Percentiles rank a stretch among this genome's conserved stretches.
phyloP scores from a whole-genome alignment of 2,797 vertebrate species.

The Hozukius guyotensis region DNA sequence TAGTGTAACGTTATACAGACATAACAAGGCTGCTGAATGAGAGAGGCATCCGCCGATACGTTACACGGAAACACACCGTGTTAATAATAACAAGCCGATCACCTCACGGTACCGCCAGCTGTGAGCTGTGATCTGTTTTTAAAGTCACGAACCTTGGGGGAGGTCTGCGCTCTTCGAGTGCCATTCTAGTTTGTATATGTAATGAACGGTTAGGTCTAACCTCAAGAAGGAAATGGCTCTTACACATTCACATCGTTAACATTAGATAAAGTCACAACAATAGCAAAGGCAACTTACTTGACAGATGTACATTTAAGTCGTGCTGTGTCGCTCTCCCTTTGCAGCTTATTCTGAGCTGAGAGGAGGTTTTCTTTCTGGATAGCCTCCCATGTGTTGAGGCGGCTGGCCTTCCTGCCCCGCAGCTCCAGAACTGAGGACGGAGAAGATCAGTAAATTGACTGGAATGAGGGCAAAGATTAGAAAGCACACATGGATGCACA shows the following conservation, averaged over 20 bases:
- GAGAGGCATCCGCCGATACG: too few relatives aligned
- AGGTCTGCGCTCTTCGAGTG: too few relatives aligned
- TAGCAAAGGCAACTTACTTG: constrained; percentile 77
- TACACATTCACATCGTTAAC: not conserved
- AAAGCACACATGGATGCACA: not conserved
- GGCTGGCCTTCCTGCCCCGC: constrained; percentile 66
- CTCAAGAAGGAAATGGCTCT: not conserved
- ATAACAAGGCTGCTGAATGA: too few relatives aligned
- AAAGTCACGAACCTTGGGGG: too few relatives aligned
- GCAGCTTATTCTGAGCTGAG: constrained; percentile 76
- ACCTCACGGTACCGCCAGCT: too few relatives aligned
- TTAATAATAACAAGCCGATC: too few relatives aligned
- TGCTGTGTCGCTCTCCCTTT: constrained; percentile 84
- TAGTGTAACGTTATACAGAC: too few relatives aligned
- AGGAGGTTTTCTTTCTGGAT: constrained; percentile 89
- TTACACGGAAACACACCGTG: too few relatives aligned
- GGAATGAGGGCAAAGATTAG: not conserved
- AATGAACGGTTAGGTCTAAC: not conserved
- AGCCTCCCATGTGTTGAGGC: constrained; percentile 87
- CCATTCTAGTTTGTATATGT: not conserved
- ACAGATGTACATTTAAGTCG: constrained; percentile 84
- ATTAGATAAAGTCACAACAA: not conserved
- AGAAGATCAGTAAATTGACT: not conserved
- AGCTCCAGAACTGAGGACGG: constrained; percentile 77
- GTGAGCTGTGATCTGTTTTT: too few relatives aligned